These are phyloP conservation scores for Naso thynnoides DNA, from an alignment of 2,797 vertebrate species.

Conservation along the genomic window DNA sequence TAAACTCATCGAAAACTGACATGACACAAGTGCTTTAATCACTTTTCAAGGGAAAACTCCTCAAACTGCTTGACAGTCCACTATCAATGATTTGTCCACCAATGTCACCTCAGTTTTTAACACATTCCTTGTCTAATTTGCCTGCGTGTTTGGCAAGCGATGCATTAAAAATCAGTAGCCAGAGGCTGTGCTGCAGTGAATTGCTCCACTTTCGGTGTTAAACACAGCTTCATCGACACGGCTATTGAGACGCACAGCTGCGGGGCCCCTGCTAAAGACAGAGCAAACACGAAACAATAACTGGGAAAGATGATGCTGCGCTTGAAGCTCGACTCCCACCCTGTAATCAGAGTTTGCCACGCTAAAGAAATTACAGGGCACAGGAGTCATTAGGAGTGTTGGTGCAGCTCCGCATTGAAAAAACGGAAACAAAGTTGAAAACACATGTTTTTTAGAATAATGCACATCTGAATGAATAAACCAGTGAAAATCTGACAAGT, in stretches of 20 bases:
- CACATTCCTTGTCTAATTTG: slow-evolving; percentile 42
- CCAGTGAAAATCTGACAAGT: slow-evolving; percentile 71
- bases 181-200: slow-evolving; percentile 23
- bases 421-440: slow-evolving; percentile 78
- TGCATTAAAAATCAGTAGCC: slow-evolving; percentile 48
- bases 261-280: slow-evolving; percentile 60
- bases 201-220: slow-evolving; percentile 61
- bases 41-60: slow-evolving; percentile 39
- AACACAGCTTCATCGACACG: slow-evolving; percentile 55
- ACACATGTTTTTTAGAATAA: slow-evolving; percentile 76
- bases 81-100: slow-evolving; percentile 6
- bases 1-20: slow-evolving; percentile 47
- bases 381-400: slow-evolving; percentile 74
- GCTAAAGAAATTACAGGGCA: slow-evolving; percentile 85
- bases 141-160: slow-evolving; percentile 48
- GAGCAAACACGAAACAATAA: slow-evolving; percentile 78
- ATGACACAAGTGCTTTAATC: slow-evolving; percentile 35
- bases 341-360: slow-evolving; percentile 84
- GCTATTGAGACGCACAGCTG: slow-evolving; percentile 75
- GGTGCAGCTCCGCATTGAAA: slow-evolving; percentile 48
- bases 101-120: slow-evolving; percentile 26
- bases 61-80: slow-evolving; percentile 24
- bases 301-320: slow-evolving; percentile 75
- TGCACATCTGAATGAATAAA: slow-evolving; percentile 76
- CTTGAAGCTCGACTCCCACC: slow-evolving; percentile 70